phyloP scores from a whole-genome alignment of 2,113 vertebrate species.

The Hippocampus barbouri region DNA sequence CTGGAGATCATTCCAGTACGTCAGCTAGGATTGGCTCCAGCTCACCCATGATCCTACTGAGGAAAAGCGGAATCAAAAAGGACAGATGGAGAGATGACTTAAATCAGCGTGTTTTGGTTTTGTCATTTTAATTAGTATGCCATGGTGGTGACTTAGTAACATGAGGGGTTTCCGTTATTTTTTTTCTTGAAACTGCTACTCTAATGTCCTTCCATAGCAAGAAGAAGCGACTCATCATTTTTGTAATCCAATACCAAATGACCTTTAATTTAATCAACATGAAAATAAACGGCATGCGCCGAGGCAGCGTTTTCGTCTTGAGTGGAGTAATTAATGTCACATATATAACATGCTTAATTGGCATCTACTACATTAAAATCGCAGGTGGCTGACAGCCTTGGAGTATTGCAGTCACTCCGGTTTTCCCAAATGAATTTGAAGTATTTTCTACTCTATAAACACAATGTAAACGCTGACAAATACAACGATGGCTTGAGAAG shows the following conservation, averaged over 20 bases:
- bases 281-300: constrained; percentile 1
- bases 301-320: constrained; percentile 2
- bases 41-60: background rate
- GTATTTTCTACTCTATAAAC: background rate
- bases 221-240: constrained; percentile 2
- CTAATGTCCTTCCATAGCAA: background rate
- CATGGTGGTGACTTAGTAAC: background rate
- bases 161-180: background rate
- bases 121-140: background rate
- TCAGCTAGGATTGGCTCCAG: background rate
- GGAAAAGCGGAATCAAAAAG: background rate
- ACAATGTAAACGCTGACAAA: background rate
- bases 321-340: constrained; percentile 1
- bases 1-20: no score
- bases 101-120: background rate
- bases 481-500: no score
- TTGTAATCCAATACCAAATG: constrained; percentile 2
- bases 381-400: background rate
- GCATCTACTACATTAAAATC: background rate
- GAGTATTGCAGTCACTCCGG: background rate
- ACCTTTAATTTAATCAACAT: constrained; percentile 8
- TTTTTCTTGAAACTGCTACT: background rate
- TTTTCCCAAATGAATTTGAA: background rate
- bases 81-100: background rate
- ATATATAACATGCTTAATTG: constrained; percentile 1